These are phyloP conservation scores for Todiramphus chloris DNA, from an alignment of 2,113 vertebrate species.

Conservation along the genomic window DNA sequence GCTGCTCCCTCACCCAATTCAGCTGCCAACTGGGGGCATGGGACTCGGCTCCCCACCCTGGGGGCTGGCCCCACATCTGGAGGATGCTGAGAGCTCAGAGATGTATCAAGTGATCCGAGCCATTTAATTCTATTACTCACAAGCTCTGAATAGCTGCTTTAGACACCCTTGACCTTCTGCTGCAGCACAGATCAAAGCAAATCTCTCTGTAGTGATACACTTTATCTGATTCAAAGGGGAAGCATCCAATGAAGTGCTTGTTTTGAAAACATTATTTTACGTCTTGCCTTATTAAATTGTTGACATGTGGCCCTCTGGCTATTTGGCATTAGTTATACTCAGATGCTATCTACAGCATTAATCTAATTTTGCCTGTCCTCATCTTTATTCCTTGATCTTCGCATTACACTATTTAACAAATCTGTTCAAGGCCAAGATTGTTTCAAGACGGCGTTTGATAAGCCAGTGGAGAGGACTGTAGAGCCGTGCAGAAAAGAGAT, in stretches of 20 bases:
- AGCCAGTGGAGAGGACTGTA: background rate
- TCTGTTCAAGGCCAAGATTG: background rate
- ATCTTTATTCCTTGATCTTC: slow-evolving; percentile 53
- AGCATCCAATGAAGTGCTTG: slow-evolving; percentile 43
- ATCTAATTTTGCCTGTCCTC: slow-evolving; percentile 17
- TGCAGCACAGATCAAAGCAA: slow-evolving; percentile 33
- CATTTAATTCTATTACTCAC: background rate
- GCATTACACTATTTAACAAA: background rate
- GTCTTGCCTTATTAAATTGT: slow-evolving; percentile 47
- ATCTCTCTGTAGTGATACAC: background rate
- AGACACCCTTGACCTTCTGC: slow-evolving; percentile 48
- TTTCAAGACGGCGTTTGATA: background rate
- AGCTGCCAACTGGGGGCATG: accelerated
- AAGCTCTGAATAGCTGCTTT: slow-evolving; percentile 37
- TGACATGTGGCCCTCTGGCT: slow-evolving; percentile 54
- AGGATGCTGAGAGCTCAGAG: background rate
- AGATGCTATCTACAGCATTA: background rate
- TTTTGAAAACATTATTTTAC: slow-evolving; percentile 58
- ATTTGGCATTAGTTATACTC: slow-evolving; percentile 43
- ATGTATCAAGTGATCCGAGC: background rate
- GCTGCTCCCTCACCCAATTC: background rate
- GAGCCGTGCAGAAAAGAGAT: accelerated
- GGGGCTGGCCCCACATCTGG: background rate
- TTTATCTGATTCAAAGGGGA: slow-evolving; percentile 58
- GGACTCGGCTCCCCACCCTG: background rate